Base-by-base conservation (phyloP, 2,113 vertebrate species). In the Erpornis zantholeuca region DNA sequence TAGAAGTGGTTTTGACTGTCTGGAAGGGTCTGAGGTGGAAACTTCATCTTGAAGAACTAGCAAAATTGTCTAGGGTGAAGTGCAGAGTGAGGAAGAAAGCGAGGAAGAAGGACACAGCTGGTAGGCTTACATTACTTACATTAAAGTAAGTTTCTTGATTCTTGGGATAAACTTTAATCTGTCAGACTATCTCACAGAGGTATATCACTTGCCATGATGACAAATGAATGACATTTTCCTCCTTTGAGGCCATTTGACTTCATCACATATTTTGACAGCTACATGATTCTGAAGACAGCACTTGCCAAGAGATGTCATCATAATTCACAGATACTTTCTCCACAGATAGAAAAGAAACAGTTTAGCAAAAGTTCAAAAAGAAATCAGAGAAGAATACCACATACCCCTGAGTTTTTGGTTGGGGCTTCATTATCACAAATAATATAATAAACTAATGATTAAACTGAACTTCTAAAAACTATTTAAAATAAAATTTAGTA, bases 251-350 rank as follows among this genome's bases (percentile, higher is more conserved):
- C 53, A 90, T 92, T 94, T 97, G 95, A 95, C 91, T 97, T 97
- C 92, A 95, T 94, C 90, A 76, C 47, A 73, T 95, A 92, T 96
- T 97, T 97, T 97, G 94, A 97, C 95, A 97, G 88, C 38, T 96
- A 95, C 88, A 94, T 89, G 92, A 87, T 93, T 95, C 90, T 88
- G 65, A 82, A 94, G 75, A 84, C 66, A 93, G 81, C 31, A 53
- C 69, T 96, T 96, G 89, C 93, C 90, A 97, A 92, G 54, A 88
- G 54, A 79, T 93, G 83, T 95, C 94, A 97, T 82, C 42, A 44
- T 89, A 96, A 90, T 93, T 95, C 82, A 91, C 69, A 96, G 91
- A 85, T 63, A 91, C 64, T 94, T 95, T 91, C 86, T 92, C 52
- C 49, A 77, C 71, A 91, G 86, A 86, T 12, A 93, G 25, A 50